A percentile compares a stretch with the other conserved stretches of the same genome.
Conservation (phyloP, 2,888 invertebrate genomes). For the Drosophila stalkeri region DNA sequence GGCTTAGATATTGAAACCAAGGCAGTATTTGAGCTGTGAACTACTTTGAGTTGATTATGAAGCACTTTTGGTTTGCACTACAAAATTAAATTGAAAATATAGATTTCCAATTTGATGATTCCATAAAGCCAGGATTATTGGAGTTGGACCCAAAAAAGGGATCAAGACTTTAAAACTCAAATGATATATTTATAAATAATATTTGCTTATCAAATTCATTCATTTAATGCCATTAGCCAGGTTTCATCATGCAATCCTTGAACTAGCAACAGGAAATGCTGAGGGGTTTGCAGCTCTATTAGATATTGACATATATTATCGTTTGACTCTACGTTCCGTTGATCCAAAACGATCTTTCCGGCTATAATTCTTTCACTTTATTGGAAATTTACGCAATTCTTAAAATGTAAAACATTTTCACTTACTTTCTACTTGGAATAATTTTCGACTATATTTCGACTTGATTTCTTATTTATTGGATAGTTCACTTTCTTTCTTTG, state of each 20-base stretch:
- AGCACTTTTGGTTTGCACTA: neutral
- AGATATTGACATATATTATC: conserved; percentile 66
- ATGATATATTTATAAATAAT: neutral
- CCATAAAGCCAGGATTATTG: too few species aligned
- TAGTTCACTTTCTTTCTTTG: conserved; percentile 32
- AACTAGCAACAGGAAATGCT: neutral
- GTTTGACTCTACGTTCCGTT: conserved; percentile 29
- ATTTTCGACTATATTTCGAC: conserved; percentile 16
- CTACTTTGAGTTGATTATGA: neutral
- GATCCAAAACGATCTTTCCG: conserved; percentile 28
- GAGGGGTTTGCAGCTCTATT: neutral
- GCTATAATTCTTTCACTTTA: conserved; percentile 39
- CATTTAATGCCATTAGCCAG: neutral
- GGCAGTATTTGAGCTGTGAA: conserved; percentile 1
- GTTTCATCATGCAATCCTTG: neutral
- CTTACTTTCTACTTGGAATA: conserved; percentile 64
- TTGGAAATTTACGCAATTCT: conserved; percentile 62
- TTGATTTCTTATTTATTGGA: conserved; percentile 26
- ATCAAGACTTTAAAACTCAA: neutral
- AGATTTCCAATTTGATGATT: neutral
- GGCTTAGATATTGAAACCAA: neutral
- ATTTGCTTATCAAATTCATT: neutral
- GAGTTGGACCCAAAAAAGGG: too few species aligned
- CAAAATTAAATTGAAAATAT: neutral
- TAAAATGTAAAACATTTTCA: conserved; percentile 73